Evolutionary conservation across 1,140 invertebrate genomes (phyloP).

Genomic region (Eupristina koningsbergeri): DNA sequence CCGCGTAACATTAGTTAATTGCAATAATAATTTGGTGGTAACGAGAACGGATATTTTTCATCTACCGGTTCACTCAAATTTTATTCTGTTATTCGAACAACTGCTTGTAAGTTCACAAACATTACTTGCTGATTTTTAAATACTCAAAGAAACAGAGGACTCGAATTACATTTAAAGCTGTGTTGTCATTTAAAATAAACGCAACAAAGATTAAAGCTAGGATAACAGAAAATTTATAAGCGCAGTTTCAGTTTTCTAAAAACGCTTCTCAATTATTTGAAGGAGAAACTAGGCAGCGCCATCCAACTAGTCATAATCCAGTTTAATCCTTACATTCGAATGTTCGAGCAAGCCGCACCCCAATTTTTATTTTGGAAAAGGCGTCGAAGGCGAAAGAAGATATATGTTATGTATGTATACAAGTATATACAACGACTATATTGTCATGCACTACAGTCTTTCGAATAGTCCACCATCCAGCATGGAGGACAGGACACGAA

Average conservation of each 20-base stretch:
- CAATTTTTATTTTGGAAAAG: slow-evolving; percentile 41
- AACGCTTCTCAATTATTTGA: background rate
- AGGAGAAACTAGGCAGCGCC: background rate
- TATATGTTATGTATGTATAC: too few relatives aligned
- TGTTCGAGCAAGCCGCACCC: background rate
- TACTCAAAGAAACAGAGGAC: background rate
- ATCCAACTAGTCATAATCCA: background rate
- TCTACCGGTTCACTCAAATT: too few relatives aligned
- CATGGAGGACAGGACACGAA: slow-evolving; percentile 48
- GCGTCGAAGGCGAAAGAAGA: slow-evolving; percentile 54
- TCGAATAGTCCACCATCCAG: slow-evolving; percentile 59
- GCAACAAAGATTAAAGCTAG: too few relatives aligned
- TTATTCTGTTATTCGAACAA: background rate
- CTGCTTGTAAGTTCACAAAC: background rate
- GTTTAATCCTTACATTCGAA: background rate
- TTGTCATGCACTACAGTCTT: slow-evolving; percentile 71
- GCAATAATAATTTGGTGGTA: slow-evolving; percentile 20
- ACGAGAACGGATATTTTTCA: background rate
- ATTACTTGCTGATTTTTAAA: background rate
- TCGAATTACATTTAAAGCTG: background rate
- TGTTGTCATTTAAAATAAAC: background rate
- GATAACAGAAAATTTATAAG: too few relatives aligned
- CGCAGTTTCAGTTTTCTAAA: too few relatives aligned
- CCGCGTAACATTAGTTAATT: background rate
- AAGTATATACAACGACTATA: slow-evolving; percentile 65